phyloP scores from a whole-genome alignment of 1,140 invertebrate species.

The Pomacea maculata region DNA sequence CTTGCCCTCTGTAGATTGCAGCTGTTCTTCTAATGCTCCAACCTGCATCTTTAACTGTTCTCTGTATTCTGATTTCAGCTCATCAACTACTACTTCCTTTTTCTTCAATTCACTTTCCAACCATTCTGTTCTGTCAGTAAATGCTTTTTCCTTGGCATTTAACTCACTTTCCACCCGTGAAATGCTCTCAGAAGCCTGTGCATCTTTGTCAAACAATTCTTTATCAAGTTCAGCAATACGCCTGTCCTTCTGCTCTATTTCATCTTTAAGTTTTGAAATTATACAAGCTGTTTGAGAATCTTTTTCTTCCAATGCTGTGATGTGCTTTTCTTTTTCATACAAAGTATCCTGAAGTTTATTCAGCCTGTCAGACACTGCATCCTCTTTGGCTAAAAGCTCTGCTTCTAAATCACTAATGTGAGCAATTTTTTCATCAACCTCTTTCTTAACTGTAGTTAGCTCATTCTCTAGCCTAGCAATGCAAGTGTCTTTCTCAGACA shows the following conservation, averaged over 20 bases:
- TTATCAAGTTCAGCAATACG: conserved; percentile 39
- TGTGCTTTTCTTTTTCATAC: conserved; percentile 22
- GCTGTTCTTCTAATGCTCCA: neutral
- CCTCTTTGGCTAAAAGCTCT: conserved; percentile 15
- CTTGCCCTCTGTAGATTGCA: conserved; percentile 11
- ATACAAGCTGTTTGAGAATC: too few relatives aligned
- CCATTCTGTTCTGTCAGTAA: neutral
- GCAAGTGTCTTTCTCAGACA: neutral
- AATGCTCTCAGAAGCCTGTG: neutral
- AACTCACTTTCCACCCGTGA: conserved; percentile 12
- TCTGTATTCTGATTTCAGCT: neutral
- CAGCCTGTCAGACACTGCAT: conserved; percentile 13
- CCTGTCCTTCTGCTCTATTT: conserved; percentile 7
- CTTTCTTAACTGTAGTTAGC: conserved; percentile 12
- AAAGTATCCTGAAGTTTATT: conserved; percentile 20
- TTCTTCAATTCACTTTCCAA: neutral
- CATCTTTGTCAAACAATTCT: neutral
- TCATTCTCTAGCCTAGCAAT: conserved; percentile 8
- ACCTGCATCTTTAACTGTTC: neutral
- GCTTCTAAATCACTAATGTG: conserved; percentile 26
- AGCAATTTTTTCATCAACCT: conserved; percentile 15
- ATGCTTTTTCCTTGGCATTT: neutral
- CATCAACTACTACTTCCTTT: neutral
- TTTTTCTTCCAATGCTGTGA: too few relatives aligned
- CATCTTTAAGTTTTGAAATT: neutral